Evolutionary conservation across 1,140 invertebrate genomes (phyloP), one percentile per base, ranked within the genome.

Genomic region (Listronotus bonariensis): DNA sequence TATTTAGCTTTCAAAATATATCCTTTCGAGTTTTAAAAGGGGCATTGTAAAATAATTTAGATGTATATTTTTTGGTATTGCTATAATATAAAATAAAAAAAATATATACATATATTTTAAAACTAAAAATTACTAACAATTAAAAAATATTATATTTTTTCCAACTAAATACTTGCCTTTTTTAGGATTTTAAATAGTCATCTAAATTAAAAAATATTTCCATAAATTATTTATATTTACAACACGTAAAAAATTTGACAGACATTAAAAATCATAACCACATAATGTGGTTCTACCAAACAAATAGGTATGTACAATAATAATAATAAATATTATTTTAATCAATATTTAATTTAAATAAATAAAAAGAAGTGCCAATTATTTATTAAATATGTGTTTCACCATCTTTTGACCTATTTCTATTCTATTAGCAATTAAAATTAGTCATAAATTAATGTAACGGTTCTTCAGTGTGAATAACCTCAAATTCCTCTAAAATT

Each of bases 401-500:
- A 31, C 31, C n/a, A 26, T 45, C 45, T 51, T 31, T 51, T 14
- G 11, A 51, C 42, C 42, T 42, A 20, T 43, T 43, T 26, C 20
- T 17, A 17, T 0, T 46, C 6, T 46, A 14, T 46, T 20, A 15
- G 10, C 14, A 10, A 18, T n/a, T 17, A 6, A 6, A 17, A 15
- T 38, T 52, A 15, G 14, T 34, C 32, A 51, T 18, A 3, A 38
- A 12, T 20, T 45, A 59, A 17, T 58, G 42, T 38, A 48, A n/a
- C 10, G 36, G 10, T 48, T 59, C 45, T 17, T 59, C 56, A 14
- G 26, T 59, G 15, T 59, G 43, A 18, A 59, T 48, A 36, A 59
- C 56, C 34, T 59, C 32, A 14, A 59, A 57, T 57, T 57, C 54
- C 17, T 57, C 38, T 41, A 57, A 32, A 15, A 57, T 32, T 32